Conservation (phyloP, 2,113 vertebrate species). For the Crocuta crocuta region DNA sequence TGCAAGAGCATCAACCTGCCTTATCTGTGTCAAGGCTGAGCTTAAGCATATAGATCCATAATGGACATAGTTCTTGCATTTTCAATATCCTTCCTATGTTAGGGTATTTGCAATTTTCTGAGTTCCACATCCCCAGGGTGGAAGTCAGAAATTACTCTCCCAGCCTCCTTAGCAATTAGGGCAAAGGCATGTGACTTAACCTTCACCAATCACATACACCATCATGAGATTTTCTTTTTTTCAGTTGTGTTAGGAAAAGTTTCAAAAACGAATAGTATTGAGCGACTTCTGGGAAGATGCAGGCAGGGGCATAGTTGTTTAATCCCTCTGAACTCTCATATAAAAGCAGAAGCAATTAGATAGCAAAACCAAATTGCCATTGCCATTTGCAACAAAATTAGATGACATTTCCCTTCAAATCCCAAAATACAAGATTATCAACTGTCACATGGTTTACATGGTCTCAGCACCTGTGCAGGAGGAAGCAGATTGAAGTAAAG, state of each 20-base stretch:
- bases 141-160: background rate
- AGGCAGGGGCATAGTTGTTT: background rate
- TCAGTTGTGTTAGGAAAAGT: background rate
- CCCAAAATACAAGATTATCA: background rate
- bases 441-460: background rate
- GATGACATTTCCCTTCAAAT: background rate
- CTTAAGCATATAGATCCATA: background rate
- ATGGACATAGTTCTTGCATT: background rate
- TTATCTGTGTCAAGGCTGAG: background rate
- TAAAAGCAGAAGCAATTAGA: no score
- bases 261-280: background rate
- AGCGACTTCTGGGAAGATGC: background rate
- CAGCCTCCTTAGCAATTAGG: background rate
- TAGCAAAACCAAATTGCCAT: background rate
- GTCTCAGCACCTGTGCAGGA: background rate
- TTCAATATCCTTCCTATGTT: background rate
- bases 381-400: background rate
- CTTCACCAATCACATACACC: background rate
- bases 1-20: background rate
- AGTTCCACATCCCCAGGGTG: background rate
- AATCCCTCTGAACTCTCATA: background rate
- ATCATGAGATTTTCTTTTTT: background rate
- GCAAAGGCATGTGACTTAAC: background rate
- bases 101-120: background rate
- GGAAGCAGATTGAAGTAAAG: background rate